Evolutionary conservation across 1,140 invertebrate species (phyloP).

Genomic region (fruit fly (Drosophila melanogaster)): DNA sequence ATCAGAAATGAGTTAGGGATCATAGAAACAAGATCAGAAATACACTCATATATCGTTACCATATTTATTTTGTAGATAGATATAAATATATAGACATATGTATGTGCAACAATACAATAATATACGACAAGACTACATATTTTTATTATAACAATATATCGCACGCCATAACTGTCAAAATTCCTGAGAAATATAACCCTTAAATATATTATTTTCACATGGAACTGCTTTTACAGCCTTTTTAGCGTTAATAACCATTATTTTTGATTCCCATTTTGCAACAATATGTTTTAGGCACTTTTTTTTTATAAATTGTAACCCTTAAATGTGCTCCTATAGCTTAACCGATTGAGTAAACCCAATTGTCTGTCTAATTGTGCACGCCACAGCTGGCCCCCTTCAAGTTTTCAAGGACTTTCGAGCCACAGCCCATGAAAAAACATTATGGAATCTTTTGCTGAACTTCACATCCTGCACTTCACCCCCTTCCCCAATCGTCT

Average conservation of each 20-base stretch:
- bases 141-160: neutral
- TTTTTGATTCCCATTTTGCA: constrained; percentile 14
- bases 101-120: too few species aligned
- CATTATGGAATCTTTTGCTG: constrained; percentile 28
- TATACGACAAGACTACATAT: neutral
- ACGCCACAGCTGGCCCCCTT: constrained; percentile 46
- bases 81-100: too few species aligned
- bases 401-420: constrained; percentile 48
- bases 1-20: too few species aligned
- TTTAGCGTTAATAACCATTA: neutral
- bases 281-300: constrained; percentile 12
- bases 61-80: too few species aligned
- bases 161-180: neutral
- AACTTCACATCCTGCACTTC: constrained; percentile 34
- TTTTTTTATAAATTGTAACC: constrained; percentile 19
- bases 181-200: neutral
- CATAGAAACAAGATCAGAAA: too few species aligned
- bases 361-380: constrained; percentile 54
- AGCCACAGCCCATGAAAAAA: constrained; percentile 30
- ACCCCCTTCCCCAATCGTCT: neutral
- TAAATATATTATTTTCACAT: neutral
- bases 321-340: constrained; percentile 29
- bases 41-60: too few species aligned
- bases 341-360: constrained; percentile 27
- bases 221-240: neutral